phyloP scores from a whole-genome alignment of 2,888 invertebrate species.

The Herminia tarsipennalis region DNA sequence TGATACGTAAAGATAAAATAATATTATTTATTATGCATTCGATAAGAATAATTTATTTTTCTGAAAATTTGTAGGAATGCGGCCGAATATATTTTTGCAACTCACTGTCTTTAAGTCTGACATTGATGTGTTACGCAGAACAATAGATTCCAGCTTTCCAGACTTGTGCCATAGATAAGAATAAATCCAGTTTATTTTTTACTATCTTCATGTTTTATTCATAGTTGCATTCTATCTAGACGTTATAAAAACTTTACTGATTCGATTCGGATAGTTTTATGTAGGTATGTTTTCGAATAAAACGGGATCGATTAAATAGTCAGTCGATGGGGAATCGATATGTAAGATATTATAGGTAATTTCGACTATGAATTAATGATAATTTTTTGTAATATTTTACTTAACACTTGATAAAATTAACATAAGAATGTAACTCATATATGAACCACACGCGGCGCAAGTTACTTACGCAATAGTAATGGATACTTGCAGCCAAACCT shows the following conservation, averaged over 20 bases:
- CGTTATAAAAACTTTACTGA: slow-evolving; percentile 24
- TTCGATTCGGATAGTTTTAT: slow-evolving; percentile 17
- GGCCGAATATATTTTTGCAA: slow-evolving; percentile 3
- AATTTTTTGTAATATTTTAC: too few species aligned
- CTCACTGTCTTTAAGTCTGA: background rate
- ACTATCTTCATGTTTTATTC: slow-evolving; percentile 15
- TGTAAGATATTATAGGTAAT: background rate
- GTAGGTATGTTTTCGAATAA: slow-evolving; percentile 27
- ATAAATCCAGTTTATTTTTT: slow-evolving; percentile 18
- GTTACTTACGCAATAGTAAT: too few species aligned
- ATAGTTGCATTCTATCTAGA: slow-evolving; percentile 18
- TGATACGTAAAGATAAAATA: too few species aligned
- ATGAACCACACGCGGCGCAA: too few species aligned
- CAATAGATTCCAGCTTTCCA: slow-evolving; percentile 13
- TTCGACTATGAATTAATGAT: background rate
- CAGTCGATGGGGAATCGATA: slow-evolving; percentile 6
- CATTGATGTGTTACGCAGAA: slow-evolving; percentile 19
- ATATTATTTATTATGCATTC: slow-evolving; percentile 8
- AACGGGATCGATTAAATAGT: slow-evolving; percentile 24
- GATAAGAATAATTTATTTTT: slow-evolving; percentile 4
- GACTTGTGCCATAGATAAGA: slow-evolving; percentile 22
- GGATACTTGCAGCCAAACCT: too few species aligned
- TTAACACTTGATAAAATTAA: too few species aligned
- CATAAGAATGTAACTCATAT: too few species aligned
- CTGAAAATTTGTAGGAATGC: background rate